phyloP scores from a whole-genome alignment of 2,797 vertebrate species.

The Danio jaintianensis region DNA sequence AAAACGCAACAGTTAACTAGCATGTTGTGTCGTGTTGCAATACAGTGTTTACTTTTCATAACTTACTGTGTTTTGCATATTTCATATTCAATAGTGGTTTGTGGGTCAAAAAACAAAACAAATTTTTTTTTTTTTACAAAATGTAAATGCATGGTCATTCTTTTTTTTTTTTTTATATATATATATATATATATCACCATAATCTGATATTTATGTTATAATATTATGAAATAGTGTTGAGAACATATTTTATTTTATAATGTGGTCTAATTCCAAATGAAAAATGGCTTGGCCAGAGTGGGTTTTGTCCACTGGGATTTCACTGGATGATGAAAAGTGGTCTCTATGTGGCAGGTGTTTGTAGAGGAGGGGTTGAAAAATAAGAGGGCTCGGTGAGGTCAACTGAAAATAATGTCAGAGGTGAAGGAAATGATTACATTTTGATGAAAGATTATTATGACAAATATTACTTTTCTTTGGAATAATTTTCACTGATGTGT shows the following conservation, averaged over 20 bases:
- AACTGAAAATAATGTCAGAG: conserved; percentile 8
- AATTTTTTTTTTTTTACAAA: background rate
- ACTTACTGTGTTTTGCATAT: background rate
- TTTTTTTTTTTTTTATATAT: too few species aligned
- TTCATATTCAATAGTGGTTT: background rate
- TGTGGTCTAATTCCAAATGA: background rate
- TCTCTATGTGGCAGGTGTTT: conserved; percentile 11
- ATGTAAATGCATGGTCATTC: background rate
- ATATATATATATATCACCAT: background rate
- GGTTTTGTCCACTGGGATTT: conserved; percentile 4
- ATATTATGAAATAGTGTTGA: background rate
- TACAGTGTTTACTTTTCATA: background rate
- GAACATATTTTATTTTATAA: background rate
- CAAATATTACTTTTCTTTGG: conserved; percentile 9
- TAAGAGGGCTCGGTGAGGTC: conserved; percentile 22
- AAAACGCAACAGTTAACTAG: too few species aligned
- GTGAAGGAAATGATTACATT: conserved; percentile 29
- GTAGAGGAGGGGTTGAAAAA: background rate
- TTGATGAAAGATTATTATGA: conserved; percentile 28
- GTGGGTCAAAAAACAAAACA: background rate
- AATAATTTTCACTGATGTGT: conserved; percentile 14
- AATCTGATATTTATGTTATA: background rate
- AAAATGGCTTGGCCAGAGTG: background rate
- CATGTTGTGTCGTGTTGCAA: background rate
- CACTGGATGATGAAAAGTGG: conserved; percentile 10